These are phyloP conservation scores for Akabosia matsudoensis DNA, from an alignment of 1,140 invertebrate genomes.

Conservation along the genomic window DNA sequence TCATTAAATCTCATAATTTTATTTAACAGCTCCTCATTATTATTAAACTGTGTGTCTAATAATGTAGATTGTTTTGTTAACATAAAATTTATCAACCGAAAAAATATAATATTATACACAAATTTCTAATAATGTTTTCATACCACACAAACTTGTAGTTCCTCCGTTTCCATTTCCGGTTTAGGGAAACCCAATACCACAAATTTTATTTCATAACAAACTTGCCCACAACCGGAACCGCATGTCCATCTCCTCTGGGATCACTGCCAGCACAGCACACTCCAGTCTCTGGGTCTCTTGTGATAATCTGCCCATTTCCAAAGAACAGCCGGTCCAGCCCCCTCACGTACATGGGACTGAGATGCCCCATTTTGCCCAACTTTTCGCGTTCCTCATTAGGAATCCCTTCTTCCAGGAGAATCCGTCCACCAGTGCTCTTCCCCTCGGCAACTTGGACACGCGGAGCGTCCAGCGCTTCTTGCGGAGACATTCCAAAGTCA, in stretches of 20 bases:
- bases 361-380: constrained; percentile 48
- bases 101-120: no score
- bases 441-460: constrained; percentile 50
- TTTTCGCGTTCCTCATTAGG: constrained; percentile 36
- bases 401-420: constrained; percentile 51
- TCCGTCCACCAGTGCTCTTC: constrained; percentile 28
- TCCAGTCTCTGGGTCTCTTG: constrained; percentile 45
- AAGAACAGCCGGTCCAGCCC: constrained; percentile 48
- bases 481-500: constrained; percentile 54
- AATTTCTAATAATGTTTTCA: no score
- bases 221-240: constrained; percentile 32
- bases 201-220: not conserved
- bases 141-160: no score
- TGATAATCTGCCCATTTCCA: constrained; percentile 52
- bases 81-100: no score
- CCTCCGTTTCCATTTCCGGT: no score
- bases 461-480: constrained; percentile 52
- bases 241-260: constrained; percentile 49
- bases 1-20: no score
- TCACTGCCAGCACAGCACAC: constrained; percentile 43
- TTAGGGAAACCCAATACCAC: no score
- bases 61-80: no score
- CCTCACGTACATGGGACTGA: constrained; percentile 31
- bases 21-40: no score
- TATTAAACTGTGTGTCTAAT: no score